Conservation (phyloP, 2,797 vertebrate species). For the Mastacembelus armatus region DNA sequence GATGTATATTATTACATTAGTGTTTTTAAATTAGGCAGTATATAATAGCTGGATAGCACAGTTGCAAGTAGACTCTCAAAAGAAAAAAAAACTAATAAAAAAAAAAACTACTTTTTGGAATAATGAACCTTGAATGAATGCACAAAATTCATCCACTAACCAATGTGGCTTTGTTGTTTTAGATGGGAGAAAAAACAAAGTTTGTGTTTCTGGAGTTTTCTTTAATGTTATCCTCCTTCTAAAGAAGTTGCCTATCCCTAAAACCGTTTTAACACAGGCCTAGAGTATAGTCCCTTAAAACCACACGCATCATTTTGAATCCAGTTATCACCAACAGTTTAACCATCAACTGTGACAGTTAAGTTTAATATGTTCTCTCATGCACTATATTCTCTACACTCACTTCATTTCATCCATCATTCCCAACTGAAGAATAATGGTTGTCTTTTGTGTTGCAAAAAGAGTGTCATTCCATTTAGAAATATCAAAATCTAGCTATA, state of each 20-base stretch:
- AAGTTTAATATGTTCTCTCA: constrained; percentile 6
- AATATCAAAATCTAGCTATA: constrained; percentile 22
- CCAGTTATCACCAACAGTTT: constrained; percentile 44
- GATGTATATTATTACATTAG: no score
- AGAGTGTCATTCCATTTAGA: constrained; percentile 9
- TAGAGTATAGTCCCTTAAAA: constrained; percentile 20
- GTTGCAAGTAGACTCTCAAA: background rate
- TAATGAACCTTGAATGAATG: constrained; percentile 34
- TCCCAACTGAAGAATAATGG: constrained; percentile 16
- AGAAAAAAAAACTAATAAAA: no score
- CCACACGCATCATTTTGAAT: constrained; percentile 30
- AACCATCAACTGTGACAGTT: constrained; percentile 33
- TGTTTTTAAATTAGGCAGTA: no score
- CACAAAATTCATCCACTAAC: constrained; percentile 19
- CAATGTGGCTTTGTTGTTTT: background rate
- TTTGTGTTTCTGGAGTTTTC: constrained; percentile 16
- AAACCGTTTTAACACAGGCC: constrained; percentile 19
- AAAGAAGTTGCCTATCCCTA: constrained; percentile 8
- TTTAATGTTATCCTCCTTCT: constrained; percentile 4
- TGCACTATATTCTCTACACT: constrained; percentile 2
- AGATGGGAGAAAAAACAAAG: no score
- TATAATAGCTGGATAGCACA: background rate
- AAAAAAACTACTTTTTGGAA: constrained; percentile 49
- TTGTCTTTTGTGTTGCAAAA: constrained; percentile 15
- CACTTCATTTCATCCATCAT: constrained; percentile 14